Conservation (phyloP, 2,888 invertebrate genomes). For the Encarsia formosa region DNA sequence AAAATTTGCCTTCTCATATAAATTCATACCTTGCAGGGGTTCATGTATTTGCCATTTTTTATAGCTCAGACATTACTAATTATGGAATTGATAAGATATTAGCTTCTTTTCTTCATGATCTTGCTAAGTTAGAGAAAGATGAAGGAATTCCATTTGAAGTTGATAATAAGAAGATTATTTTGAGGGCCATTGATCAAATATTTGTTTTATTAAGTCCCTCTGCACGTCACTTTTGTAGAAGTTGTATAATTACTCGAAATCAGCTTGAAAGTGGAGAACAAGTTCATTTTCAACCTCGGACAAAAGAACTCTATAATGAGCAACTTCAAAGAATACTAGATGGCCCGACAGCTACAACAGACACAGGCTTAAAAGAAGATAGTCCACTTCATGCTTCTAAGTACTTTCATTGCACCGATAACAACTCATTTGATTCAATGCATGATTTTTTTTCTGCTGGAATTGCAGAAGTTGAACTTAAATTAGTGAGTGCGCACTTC, state of each 20-base stretch:
- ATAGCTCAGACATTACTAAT: slow-evolving; percentile 17
- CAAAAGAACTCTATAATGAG: not conserved
- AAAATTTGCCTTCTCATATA: slow-evolving; percentile 26
- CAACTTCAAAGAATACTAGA: not conserved
- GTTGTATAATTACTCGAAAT: slow-evolving; percentile 17
- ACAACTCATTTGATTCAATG: slow-evolving; percentile 20
- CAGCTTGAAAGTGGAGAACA: not conserved
- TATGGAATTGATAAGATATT: slow-evolving; percentile 20
- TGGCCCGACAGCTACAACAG: not conserved
- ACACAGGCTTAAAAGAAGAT: slow-evolving; percentile 9
- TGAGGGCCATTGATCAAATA: slow-evolving; percentile 23
- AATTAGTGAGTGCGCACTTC: slow-evolving; percentile 16
- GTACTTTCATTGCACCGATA: slow-evolving; percentile 19
- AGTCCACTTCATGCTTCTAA: slow-evolving; percentile 9
- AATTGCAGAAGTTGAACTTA: slow-evolving; percentile 16
- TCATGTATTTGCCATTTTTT: slow-evolving; percentile 23
- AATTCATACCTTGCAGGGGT: slow-evolving; percentile 24
- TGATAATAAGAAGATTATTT: not conserved
- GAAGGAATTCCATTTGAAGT: not conserved
- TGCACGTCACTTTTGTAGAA: slow-evolving; percentile 23
- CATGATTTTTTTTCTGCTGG: slow-evolving; percentile 25
- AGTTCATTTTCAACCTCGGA: not conserved
- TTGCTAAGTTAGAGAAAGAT: slow-evolving; percentile 19
- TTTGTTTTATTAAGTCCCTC: slow-evolving; percentile 24
- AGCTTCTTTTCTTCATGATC: slow-evolving; percentile 12